Conservation (phyloP, 1,140 invertebrate genomes). For the Leptinotarsa undecemlineata region DNA sequence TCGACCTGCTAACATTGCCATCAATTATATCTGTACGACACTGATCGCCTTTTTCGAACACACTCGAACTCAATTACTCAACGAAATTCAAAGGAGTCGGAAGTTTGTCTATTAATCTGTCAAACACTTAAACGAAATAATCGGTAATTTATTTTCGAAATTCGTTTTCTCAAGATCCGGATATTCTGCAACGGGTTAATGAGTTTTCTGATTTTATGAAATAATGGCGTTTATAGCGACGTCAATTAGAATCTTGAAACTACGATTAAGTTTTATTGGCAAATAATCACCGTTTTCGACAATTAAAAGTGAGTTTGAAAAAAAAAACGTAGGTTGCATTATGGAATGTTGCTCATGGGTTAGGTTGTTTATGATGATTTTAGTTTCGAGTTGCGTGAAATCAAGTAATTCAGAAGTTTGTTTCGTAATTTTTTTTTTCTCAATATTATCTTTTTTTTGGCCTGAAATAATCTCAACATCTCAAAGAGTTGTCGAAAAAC, state of each 20-base stretch:
- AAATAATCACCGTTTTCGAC: not conserved
- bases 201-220: conserved; percentile 18
- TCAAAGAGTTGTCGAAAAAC: too few species aligned
- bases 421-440: too few species aligned
- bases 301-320: not conserved
- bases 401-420: too few species aligned
- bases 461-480: too few species aligned
- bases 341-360: too few species aligned
- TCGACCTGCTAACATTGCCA: not conserved
- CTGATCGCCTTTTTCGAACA: not conserved
- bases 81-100: not conserved
- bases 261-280: not conserved
- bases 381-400: too few species aligned
- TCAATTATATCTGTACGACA: not conserved
- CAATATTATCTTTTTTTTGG: too few species aligned
- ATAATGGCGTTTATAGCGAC: not conserved
- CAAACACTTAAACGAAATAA: not conserved
- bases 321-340: not conserved
- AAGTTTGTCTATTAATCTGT: conserved; percentile 6
- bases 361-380: too few species aligned
- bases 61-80: not conserved
- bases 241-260: conserved; percentile 16
- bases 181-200: not conserved
- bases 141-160: not conserved
- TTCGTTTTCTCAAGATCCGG: not conserved